These are phyloP conservation scores for Petrolisthes manimaculis DNA, from an alignment of 2,888 invertebrate genomes.

Conservation along the genomic window DNA sequence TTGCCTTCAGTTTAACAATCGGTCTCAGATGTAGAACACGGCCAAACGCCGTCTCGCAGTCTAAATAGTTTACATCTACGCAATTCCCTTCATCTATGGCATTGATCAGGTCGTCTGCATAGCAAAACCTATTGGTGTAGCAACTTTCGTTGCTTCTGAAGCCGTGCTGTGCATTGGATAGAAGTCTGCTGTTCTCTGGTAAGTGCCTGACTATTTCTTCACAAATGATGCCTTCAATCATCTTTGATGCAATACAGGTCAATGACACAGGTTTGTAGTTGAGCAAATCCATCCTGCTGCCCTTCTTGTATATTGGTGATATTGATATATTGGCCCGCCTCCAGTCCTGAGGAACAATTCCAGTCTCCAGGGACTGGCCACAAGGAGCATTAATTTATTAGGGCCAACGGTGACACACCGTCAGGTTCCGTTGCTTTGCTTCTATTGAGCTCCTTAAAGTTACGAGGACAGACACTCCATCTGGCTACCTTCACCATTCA, in stretches of 20 bases:
- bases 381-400: neutral
- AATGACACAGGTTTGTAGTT: conserved; percentile 5
- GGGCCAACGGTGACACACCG: neutral
- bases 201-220: conserved; percentile 7
- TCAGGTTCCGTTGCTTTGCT: neutral
- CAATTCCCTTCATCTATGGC: conserved; percentile 16
- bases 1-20: neutral
- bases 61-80: conserved; percentile 25
- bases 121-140: neutral
- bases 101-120: neutral
- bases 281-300: neutral
- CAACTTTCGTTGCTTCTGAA: neutral
- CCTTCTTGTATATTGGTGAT: neutral
- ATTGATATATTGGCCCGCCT: neutral
- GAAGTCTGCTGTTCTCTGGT: neutral
- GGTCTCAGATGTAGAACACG: conserved; percentile 17
- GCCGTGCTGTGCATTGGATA: neutral
- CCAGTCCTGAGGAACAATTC: neutral
- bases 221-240: neutral
- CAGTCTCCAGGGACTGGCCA: conserved; percentile 1
- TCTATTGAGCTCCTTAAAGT: neutral
- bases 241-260: neutral
- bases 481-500: no score
- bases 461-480: no score
- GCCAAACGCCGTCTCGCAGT: conserved; percentile 31